Evolutionary conservation across 2,888 invertebrate species (phyloP).

Genomic region (Drosophila pseudotakahashii): DNA sequence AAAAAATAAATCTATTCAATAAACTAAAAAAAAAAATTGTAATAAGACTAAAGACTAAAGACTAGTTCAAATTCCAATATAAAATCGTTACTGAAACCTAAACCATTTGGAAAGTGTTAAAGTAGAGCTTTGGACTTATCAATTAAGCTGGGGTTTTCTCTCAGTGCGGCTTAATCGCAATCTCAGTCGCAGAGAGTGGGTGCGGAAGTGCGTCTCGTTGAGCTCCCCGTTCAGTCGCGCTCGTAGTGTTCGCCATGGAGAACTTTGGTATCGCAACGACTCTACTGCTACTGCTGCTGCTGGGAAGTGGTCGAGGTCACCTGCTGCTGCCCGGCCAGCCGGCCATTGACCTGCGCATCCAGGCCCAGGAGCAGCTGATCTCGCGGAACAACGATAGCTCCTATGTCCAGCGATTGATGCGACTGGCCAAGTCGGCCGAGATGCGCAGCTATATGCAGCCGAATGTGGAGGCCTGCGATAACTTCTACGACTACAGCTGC

Average conservation of each 20-base stretch:
- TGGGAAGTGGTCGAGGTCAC: slow-evolving; percentile 37
- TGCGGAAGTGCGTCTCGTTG: slow-evolving; percentile 59
- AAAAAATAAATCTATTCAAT: too few species aligned
- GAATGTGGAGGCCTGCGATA: slow-evolving; percentile 73
- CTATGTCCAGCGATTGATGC: slow-evolving; percentile 76
- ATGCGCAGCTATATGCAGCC: slow-evolving; percentile 79
- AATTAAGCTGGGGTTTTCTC: neutral
- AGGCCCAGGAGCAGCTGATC: slow-evolving; percentile 67
- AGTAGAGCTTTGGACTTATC: neutral
- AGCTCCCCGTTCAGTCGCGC: slow-evolving; percentile 48
- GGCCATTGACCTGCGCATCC: slow-evolving; percentile 60
- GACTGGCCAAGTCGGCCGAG: slow-evolving; percentile 79
- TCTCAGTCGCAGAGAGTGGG: slow-evolving; percentile 11
- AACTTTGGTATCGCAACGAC: slow-evolving; percentile 39
- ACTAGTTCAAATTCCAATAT: neutral
- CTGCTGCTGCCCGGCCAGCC: slow-evolving; percentile 51
- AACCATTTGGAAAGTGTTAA: neutral
- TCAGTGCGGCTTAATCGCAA: slow-evolving; percentile 12
- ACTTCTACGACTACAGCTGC: slow-evolving; percentile 81
- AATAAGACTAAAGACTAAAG: too few species aligned
- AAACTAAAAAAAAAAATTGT: too few species aligned
- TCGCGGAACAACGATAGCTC: slow-evolving; percentile 69
- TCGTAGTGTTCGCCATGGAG: slow-evolving; percentile 53
- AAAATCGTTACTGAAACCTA: neutral
- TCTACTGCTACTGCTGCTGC: slow-evolving; percentile 21